Evolutionary conservation across 2,113 vertebrate species (phyloP).

Genomic region (Pantherophis guttatus): DNA sequence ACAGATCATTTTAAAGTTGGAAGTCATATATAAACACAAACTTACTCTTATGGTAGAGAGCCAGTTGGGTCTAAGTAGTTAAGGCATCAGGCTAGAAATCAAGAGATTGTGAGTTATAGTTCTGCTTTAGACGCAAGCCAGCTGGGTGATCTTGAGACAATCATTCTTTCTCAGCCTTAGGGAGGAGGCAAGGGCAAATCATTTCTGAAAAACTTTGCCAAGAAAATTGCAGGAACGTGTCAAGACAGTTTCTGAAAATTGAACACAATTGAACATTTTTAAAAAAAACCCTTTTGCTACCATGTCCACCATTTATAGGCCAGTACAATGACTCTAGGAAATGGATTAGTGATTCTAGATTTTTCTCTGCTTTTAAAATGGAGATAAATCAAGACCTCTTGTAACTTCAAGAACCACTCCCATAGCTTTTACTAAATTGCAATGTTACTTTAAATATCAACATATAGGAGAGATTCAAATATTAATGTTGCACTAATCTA

Average conservation of each 20-base stretch:
- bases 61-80: background rate
- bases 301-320: background rate
- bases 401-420: background rate
- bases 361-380: background rate
- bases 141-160: background rate
- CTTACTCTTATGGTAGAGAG: background rate
- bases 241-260: background rate
- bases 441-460: background rate
- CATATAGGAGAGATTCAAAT: background rate
- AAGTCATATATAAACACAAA: background rate
- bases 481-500: background rate
- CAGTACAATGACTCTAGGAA: background rate
- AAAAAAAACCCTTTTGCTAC: background rate
- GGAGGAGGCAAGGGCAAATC: background rate
- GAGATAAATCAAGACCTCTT: background rate
- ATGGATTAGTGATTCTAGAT: background rate
- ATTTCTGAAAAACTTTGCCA: background rate
- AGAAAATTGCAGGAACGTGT: background rate
- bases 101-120: background rate
- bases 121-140: background rate
- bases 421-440: background rate
- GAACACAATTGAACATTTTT: background rate
- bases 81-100: background rate
- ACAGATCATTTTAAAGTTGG: slow-evolving; percentile 2
- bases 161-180: background rate